Conservation (phyloP, 1,140 invertebrate species). For the Drosophila saltans region DNA sequence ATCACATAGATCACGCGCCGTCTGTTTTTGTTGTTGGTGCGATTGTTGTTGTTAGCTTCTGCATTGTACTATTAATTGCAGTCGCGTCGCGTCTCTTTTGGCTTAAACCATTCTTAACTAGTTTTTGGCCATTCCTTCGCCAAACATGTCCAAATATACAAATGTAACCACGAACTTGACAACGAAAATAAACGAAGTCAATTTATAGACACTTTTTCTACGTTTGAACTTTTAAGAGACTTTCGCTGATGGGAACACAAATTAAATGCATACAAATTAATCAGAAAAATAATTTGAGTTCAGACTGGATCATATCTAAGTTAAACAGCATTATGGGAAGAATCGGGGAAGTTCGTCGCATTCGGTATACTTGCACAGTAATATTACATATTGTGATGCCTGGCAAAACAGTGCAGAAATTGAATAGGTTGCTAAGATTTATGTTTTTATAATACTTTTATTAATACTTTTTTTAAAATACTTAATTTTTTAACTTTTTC, state of each 20-base stretch:
- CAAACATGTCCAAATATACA: constrained; percentile 27
- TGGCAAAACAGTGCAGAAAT: no score
- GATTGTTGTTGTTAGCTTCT: constrained; percentile 38
- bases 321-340: not conserved
- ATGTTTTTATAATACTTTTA: no score
- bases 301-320: not conserved
- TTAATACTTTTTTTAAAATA: no score
- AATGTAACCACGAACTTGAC: constrained; percentile 74
- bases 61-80: constrained; percentile 76
- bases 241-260: constrained; percentile 37
- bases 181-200: constrained; percentile 45
- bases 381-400: no score
- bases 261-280: constrained; percentile 4
- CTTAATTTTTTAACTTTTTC: no score
- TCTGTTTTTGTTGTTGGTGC: constrained; percentile 28
- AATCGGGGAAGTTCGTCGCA: no score
- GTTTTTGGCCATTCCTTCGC: constrained; percentile 55
- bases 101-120: constrained; percentile 59
- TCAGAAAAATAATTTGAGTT: no score
- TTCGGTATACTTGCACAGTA: no score
- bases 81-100: constrained; percentile 63
- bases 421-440: no score
- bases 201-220: constrained; percentile 16
- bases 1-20: constrained; percentile 68
- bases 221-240: constrained; percentile 17